Evolutionary conservation across 2,888 invertebrate species (phyloP).

Genomic region (Hoplodrina blanda): DNA sequence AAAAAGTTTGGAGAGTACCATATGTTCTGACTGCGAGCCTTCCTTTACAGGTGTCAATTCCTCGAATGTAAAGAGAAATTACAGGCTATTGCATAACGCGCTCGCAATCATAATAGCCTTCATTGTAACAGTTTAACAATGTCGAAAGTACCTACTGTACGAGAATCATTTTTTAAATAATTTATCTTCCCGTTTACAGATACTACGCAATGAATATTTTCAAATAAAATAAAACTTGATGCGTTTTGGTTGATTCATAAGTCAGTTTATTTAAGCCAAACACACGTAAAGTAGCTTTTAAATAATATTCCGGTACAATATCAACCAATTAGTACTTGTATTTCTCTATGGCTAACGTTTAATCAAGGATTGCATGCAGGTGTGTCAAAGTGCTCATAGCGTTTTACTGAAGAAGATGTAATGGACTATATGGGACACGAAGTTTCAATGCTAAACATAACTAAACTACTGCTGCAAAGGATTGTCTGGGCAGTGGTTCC

Average conservation of each 20-base stretch:
- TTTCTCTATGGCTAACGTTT: too few species aligned
- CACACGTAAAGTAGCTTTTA: background rate
- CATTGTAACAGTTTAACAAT: slow-evolving; percentile 15
- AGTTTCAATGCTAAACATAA: too few species aligned
- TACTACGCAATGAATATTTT: background rate
- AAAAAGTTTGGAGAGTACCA: too few species aligned
- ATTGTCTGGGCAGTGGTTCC: too few species aligned
- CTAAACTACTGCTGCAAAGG: too few species aligned
- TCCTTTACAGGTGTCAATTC: slow-evolving; percentile 9
- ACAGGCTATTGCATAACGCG: slow-evolving; percentile 15
- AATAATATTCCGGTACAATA: background rate
- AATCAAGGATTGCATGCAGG: too few species aligned
- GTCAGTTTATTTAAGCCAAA: background rate
- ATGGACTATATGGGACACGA: too few species aligned
- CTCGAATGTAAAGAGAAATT: slow-evolving; percentile 1
- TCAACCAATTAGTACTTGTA: too few species aligned
- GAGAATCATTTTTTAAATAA: background rate
- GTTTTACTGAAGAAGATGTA: too few species aligned
- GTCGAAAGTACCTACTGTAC: background rate
- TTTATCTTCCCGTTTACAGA: background rate
- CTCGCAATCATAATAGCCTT: slow-evolving; percentile 1
- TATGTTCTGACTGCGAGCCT: background rate
- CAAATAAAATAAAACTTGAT: background rate
- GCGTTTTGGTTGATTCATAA: background rate
- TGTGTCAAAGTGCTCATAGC: too few species aligned